phyloP scores from a whole-genome alignment of 2,113 vertebrate species.

The Alouatta palliata region DNA sequence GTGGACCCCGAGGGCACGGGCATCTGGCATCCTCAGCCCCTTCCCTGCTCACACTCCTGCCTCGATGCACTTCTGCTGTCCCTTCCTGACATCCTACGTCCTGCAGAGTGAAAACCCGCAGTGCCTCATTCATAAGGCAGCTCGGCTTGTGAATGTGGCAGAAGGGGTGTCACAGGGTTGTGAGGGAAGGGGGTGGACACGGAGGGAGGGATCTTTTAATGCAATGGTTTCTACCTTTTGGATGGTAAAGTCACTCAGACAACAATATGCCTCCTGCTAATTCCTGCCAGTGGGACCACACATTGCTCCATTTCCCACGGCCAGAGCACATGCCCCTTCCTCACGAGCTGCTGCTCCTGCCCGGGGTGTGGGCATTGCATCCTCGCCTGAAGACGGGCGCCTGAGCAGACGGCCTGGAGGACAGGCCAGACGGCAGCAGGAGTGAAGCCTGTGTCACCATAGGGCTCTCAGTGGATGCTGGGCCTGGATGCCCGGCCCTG shows the following conservation, averaged over 20 bases:
- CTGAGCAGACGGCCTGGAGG: background rate
- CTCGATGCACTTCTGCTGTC: rapidly evolving
- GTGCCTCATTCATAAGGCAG: background rate
- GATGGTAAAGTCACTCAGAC: rapidly evolving
- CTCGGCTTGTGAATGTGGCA: rapidly evolving
- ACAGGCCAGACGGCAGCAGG: background rate
- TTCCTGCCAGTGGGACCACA: rapidly evolving
- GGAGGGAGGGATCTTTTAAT: too few species aligned
- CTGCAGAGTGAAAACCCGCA: background rate
- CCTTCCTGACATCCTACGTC: background rate
- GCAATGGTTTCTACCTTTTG: too few species aligned
- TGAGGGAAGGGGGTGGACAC: rapidly evolving
- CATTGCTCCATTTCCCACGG: rapidly evolving
- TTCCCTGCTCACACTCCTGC: rapidly evolving
- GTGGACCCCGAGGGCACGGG: background rate
- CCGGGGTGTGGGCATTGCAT: rapidly evolving
- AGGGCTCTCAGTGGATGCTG: too few species aligned
- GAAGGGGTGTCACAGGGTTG: background rate
- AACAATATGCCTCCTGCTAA: rapidly evolving
- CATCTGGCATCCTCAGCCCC: rapidly evolving
- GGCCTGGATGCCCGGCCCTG: background rate
- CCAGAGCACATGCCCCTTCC: too few species aligned
- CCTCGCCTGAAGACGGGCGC: too few species aligned
- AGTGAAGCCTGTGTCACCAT: background rate
- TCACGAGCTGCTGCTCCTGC: background rate